Conservation (phyloP, 1,140 invertebrate species). For the Drosophila pseudoananassae region DNA sequence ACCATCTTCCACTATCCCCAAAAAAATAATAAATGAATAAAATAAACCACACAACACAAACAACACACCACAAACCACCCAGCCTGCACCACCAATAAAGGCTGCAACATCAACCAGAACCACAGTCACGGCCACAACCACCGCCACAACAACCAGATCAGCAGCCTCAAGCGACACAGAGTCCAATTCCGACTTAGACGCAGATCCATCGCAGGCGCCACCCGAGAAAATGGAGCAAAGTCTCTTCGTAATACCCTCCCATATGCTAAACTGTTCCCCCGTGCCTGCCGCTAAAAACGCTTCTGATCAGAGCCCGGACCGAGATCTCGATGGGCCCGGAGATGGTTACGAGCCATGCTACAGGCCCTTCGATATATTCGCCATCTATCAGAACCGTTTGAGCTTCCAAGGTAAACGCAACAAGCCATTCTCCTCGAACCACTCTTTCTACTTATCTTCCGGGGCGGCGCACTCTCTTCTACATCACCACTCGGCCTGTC, state of each 20-base stretch:
- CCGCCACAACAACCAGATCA: conserved; percentile 33
- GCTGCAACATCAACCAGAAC: conserved; percentile 40
- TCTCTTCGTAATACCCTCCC: conserved; percentile 70
- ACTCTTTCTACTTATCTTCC: conserved; percentile 29
- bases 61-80: conserved; percentile 44
- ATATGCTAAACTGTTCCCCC: conserved; percentile 60
- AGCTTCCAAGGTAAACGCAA: conserved; percentile 81
- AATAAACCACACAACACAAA: conserved; percentile 38
- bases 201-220: conserved; percentile 33
- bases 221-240: conserved; percentile 67
- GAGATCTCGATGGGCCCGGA: conserved; percentile 48
- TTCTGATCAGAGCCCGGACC: conserved; percentile 31
- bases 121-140: conserved; percentile 16
- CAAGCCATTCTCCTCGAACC: conserved; percentile 45
- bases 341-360: conserved; percentile 78
- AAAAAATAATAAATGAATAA: conserved; percentile 8
- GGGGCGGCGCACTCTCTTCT: conserved; percentile 35
- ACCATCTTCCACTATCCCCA: conserved; percentile 70
- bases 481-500: conserved; percentile 5
- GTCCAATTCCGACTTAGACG: conserved; percentile 24
- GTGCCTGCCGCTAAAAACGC: conserved; percentile 39
- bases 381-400: conserved; percentile 82
- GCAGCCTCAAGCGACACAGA: conserved; percentile 34
- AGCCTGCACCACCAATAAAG: conserved; percentile 55
- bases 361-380: conserved; percentile 80